phyloP scores from a whole-genome alignment of 1,140 invertebrate species.

The Drosophila sturtevanti region DNA sequence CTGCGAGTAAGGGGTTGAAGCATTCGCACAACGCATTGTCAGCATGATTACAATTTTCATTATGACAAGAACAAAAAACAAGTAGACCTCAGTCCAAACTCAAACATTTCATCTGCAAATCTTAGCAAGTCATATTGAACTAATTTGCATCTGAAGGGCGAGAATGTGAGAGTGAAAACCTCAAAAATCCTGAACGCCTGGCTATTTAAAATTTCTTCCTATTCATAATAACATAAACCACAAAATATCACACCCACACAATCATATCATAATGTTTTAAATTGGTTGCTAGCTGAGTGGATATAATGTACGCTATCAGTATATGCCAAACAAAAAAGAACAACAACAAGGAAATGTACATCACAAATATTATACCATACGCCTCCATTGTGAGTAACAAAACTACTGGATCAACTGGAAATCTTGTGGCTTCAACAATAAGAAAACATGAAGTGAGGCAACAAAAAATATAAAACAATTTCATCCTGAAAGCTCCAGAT shows the following conservation, averaged over 20 bases:
- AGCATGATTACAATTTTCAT: conserved; percentile 72
- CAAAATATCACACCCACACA: conserved; percentile 17
- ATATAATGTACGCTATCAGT: not conserved
- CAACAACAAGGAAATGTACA: too few relatives aligned
- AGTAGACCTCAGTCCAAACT: not conserved
- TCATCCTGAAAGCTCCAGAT: too few relatives aligned
- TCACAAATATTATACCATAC: too few relatives aligned
- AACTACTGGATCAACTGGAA: too few relatives aligned
- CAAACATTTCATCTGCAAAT: conserved; percentile 5
- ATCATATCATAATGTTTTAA: conserved; percentile 1
- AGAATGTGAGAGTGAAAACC: conserved; percentile 8
- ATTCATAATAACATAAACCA: conserved; percentile 21
- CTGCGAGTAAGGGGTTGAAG: not conserved
- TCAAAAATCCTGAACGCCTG: conserved; percentile 24
- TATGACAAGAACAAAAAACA: conserved; percentile 52
- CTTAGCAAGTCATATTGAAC: conserved; percentile 59
- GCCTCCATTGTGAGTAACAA: too few relatives aligned
- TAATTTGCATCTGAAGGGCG: conserved; percentile 59
- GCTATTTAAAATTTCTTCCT: conserved; percentile 16
- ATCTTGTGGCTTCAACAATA: too few relatives aligned
- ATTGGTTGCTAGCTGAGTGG: conserved; percentile 18
- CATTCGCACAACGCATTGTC: conserved; percentile 44
- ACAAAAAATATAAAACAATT: too few relatives aligned
- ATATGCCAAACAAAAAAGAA: not conserved
- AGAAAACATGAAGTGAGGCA: too few relatives aligned